These are phyloP conservation scores for Micropoecilia bifurca DNA, from an alignment of 2,797 vertebrate species.

Conservation along the genomic window DNA sequence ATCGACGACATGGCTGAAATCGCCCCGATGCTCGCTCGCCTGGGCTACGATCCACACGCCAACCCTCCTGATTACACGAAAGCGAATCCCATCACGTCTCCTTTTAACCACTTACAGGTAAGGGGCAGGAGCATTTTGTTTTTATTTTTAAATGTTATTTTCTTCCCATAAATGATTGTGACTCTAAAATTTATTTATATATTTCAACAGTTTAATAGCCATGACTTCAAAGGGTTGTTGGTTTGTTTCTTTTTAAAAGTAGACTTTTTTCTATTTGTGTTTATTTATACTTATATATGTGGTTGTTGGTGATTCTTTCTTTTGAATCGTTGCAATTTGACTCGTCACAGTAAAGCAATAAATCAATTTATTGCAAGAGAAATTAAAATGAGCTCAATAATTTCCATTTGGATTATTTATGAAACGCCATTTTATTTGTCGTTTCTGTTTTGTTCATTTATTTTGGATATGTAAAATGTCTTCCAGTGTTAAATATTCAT, in stretches of 20 bases:
- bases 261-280: not conserved
- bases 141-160: not conserved
- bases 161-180: not conserved
- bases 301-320: not conserved
- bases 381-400: no score
- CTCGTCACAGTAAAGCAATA: not conserved
- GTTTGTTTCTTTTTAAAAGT: not conserved
- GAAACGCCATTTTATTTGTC: no score
- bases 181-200: not conserved
- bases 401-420: no score
- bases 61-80: conserved; percentile 94
- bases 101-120: conserved; percentile 83
- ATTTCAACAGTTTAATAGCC: not conserved
- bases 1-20: conserved; percentile 93
- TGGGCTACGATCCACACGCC: conserved; percentile 92
- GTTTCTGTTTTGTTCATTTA: no score
- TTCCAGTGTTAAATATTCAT: no score
- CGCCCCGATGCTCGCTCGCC: conserved; percentile 92
- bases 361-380: no score
- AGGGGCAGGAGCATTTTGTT: not conserved
- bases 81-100: conserved; percentile 76
- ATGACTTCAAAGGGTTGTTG: not conserved
- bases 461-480: no score
- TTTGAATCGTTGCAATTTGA: not conserved
- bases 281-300: no score